A percentile compares a stretch with the other conserved stretches of the same genome.
Conservation (phyloP, 2,888 invertebrate species). For the Scaptomyza reducta region DNA sequence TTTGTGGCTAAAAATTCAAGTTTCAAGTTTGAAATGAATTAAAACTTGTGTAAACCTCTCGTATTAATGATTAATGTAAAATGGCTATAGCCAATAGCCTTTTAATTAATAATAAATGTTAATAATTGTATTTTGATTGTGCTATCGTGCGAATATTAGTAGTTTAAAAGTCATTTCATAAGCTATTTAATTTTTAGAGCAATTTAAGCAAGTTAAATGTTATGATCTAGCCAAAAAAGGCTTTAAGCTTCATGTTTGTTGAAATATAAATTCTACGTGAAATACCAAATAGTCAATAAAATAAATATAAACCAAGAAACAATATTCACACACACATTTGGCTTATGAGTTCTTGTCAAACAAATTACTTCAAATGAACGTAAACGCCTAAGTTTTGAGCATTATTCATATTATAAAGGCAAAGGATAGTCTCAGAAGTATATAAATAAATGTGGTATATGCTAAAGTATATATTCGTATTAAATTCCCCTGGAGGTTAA, state of each 20-base stretch:
- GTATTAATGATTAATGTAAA: not conserved
- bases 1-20: constrained; percentile 6
- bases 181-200: not conserved
- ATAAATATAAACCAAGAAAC: not conserved
- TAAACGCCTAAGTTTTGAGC: constrained; percentile 3
- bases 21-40: not conserved
- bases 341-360: constrained; percentile 37
- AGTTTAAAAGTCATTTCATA: not conserved
- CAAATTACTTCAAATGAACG: constrained; percentile 39
- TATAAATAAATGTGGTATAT: not conserved
- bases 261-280: constrained; percentile 32
- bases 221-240: not conserved
- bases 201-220: not conserved
- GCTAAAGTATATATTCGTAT: not conserved
- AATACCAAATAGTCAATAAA: not conserved
- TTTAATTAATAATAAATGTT: no score
- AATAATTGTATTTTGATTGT: not conserved
- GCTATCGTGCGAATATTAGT: not conserved
- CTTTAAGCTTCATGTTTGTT: constrained; percentile 19
- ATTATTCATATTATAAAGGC: constrained; percentile 47
- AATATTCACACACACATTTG: constrained; percentile 37
- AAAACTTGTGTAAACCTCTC: not conserved
- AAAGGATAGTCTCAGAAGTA: constrained; percentile 14
- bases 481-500: constrained; percentile 6
- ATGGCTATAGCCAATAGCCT: no score